These are phyloP conservation scores for Micrasema longulum DNA, from an alignment of 1,140 invertebrate species.

Conservation along the genomic window DNA sequence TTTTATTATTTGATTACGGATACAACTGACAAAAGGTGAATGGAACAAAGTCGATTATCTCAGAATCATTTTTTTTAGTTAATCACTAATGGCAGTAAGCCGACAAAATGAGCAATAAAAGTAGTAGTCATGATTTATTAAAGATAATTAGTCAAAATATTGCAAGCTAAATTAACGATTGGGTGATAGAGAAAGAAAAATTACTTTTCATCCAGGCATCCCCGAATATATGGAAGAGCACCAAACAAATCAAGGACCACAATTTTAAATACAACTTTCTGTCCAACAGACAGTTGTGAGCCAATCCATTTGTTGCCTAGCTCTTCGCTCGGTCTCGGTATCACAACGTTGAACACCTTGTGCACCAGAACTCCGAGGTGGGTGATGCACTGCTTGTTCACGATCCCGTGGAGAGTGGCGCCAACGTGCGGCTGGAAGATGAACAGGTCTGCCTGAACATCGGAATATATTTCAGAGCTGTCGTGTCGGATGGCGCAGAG, in stretches of 20 bases:
- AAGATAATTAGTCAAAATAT: too few relatives aligned
- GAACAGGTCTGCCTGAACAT: constrained; percentile 75
- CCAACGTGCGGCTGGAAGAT: constrained; percentile 69
- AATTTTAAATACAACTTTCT: constrained; percentile 71
- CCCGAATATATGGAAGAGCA: constrained; percentile 71
- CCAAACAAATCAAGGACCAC: constrained; percentile 68
- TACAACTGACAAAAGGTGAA: too few relatives aligned
- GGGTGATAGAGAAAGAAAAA: constrained; percentile 11
- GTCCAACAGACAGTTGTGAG: constrained; percentile 66
- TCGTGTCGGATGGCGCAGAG: constrained; percentile 69
- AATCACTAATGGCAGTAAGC: too few relatives aligned
- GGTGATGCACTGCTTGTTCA: constrained; percentile 72
- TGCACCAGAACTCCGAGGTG: constrained; percentile 75
- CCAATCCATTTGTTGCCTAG: constrained; percentile 70
- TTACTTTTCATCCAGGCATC: constrained; percentile 67
- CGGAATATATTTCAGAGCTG: constrained; percentile 70
- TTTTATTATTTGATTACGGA: too few relatives aligned
- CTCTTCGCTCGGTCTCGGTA: constrained; percentile 68
- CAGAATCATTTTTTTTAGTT: too few relatives aligned
- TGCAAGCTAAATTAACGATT: too few relatives aligned
- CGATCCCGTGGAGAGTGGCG: constrained; percentile 67
- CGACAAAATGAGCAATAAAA: too few relatives aligned
- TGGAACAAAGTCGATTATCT: too few relatives aligned
- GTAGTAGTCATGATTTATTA: too few relatives aligned
- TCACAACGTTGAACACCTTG: constrained; percentile 74